Percentiles rank a stretch among this genome's conserved stretches.
Evolutionary conservation across 2,888 invertebrate species (phyloP).

Genomic region (Drosophila neonasuta): DNA sequence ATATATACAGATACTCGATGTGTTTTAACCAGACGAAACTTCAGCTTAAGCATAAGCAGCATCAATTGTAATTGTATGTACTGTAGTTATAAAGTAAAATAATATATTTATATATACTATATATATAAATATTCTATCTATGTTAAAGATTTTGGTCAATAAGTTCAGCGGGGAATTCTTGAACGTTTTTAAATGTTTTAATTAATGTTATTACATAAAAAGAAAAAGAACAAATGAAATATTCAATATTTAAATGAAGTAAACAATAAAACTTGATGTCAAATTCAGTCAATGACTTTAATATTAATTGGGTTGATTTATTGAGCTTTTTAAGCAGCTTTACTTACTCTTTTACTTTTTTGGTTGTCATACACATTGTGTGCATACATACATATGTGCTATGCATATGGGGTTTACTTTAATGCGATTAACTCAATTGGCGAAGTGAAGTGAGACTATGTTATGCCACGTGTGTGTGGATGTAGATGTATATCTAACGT

Average conservation of each 20-base stretch:
- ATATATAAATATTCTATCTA: slow-evolving; percentile 14
- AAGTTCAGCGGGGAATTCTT: slow-evolving; percentile 37
- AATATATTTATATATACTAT: slow-evolving; percentile 11
- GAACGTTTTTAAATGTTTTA: slow-evolving; percentile 72
- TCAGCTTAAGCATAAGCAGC: slow-evolving; percentile 25
- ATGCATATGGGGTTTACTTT: slow-evolving; percentile 38
- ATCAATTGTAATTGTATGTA: slow-evolving; percentile 45
- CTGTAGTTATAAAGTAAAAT: slow-evolving; percentile 21
- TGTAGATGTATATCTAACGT: slow-evolving; percentile 22
- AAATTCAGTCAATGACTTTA: slow-evolving; percentile 34
- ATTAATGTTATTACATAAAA: slow-evolving; percentile 59
- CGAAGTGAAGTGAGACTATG: slow-evolving; percentile 7
- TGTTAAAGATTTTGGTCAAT: slow-evolving; percentile 36
- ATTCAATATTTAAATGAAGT: slow-evolving; percentile 61
- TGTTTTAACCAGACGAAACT: slow-evolving; percentile 40
- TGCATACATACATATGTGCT: neutral
- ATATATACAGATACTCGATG: slow-evolving; percentile 23
- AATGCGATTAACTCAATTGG: slow-evolving; percentile 71
- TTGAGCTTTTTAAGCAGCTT: neutral
- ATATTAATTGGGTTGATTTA: slow-evolving; percentile 18
- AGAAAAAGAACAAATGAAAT: slow-evolving; percentile 39
- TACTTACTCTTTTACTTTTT: neutral
- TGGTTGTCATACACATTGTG: neutral
- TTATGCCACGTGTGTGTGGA: neutral
- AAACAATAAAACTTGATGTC: slow-evolving; percentile 67